Conservation (phyloP, 2,888 invertebrate genomes). For the Periphyllus acericola region DNA sequence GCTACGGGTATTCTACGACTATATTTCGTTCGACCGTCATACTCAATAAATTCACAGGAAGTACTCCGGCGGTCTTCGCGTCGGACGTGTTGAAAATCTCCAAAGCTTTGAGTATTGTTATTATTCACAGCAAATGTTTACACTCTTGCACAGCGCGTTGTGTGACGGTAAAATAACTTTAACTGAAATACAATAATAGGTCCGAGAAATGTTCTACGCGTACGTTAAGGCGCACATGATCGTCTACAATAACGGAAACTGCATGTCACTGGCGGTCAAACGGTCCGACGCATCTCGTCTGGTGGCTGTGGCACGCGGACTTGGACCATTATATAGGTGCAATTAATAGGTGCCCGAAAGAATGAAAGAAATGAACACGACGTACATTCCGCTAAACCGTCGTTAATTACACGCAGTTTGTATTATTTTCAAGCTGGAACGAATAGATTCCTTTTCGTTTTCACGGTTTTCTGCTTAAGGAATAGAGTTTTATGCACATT, state of each 20-base stretch:
- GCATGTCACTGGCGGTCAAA: not conserved
- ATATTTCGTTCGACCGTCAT: not conserved
- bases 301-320: not conserved
- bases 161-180: not conserved
- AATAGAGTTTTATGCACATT: no score
- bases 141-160: not conserved
- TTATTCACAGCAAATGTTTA: conserved; percentile 11
- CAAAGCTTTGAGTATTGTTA: not conserved
- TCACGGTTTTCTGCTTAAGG: no score
- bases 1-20: not conserved
- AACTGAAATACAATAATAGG: conserved; percentile 6
- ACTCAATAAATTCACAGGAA: not conserved
- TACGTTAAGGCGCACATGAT: not conserved
- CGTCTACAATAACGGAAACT: not conserved
- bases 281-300: not conserved
- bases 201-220: not conserved
- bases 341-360: not conserved
- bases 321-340: not conserved
- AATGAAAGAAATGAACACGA: no score
- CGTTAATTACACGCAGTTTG: no score
- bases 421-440: no score
- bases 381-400: no score
- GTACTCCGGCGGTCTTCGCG: not conserved
- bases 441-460: no score
- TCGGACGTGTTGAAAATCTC: conserved; percentile 17